Conservation (phyloP, 2,888 invertebrate genomes). For the Acleris emargana region DNA sequence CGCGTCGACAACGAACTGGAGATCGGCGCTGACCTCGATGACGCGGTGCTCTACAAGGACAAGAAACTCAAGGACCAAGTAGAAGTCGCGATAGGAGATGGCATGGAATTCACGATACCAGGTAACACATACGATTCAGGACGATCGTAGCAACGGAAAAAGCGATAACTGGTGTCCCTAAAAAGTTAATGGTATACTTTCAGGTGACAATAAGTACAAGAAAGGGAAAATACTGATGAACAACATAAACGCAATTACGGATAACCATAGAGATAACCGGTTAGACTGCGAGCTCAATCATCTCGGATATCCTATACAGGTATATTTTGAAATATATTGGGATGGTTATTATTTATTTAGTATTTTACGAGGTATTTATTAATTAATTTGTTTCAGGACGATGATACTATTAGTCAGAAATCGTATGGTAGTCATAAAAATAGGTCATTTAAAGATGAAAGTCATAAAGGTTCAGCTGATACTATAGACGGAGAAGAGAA, state of each 20-base stretch:
- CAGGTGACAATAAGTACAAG: slow-evolving; percentile 93
- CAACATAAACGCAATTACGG: slow-evolving; percentile 91
- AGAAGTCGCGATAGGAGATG: slow-evolving; percentile 96
- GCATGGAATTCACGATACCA: slow-evolving; percentile 97
- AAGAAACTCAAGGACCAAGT: slow-evolving; percentile 95
- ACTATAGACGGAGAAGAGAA: slow-evolving; percentile 94
- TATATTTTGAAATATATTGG: slow-evolving; percentile 41
- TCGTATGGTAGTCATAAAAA: slow-evolving; percentile 97
- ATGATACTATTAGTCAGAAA: slow-evolving; percentile 93
- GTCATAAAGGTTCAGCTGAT: slow-evolving; percentile 95
- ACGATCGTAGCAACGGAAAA: slow-evolving; percentile 17
- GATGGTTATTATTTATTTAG: background rate
- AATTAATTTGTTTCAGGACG: slow-evolving; percentile 75
- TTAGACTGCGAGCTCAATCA: slow-evolving; percentile 90
- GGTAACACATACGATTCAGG: slow-evolving; percentile 76
- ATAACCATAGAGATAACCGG: slow-evolving; percentile 89
- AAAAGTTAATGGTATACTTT: slow-evolving; percentile 46
- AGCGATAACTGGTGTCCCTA: slow-evolving; percentile 37
- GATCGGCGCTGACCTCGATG: slow-evolving; percentile 88
- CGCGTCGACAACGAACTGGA: slow-evolving; percentile 86
- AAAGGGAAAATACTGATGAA: slow-evolving; percentile 91
- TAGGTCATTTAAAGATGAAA: slow-evolving; percentile 94
- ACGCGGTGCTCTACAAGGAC: slow-evolving; percentile 93
- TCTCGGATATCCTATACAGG: slow-evolving; percentile 86
- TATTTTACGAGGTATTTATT: background rate